Evolutionary conservation across 1,140 invertebrate species (phyloP).

Genomic region (Bombus haemorrhoidalis): DNA sequence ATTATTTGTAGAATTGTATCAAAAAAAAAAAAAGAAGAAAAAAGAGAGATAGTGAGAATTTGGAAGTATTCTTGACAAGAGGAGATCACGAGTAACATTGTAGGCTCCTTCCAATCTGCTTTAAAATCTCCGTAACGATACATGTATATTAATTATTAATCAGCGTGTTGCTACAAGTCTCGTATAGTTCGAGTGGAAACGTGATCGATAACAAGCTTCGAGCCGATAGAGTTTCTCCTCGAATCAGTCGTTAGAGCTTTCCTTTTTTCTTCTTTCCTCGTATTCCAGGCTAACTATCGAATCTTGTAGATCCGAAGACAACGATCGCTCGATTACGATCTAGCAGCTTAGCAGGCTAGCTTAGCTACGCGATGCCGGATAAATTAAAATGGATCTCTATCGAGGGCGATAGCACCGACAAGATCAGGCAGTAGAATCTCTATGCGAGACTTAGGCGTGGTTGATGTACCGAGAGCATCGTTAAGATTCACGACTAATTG

Average conservation of each 20-base stretch:
- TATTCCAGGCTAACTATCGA: not conserved
- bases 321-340: slow-evolving; percentile 20
- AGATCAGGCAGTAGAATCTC: not conserved
- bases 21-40: too few species aligned
- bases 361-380: too few species aligned
- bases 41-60: too few species aligned
- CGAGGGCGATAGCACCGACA: slow-evolving; percentile 24
- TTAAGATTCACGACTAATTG: slow-evolving; percentile 58
- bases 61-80: too few species aligned
- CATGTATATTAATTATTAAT: not conserved
- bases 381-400: slow-evolving; percentile 40
- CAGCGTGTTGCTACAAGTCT: not conserved
- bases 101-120: not conserved
- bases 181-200: not conserved
- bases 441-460: slow-evolving; percentile 36
- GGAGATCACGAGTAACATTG: too few species aligned
- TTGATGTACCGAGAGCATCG: slow-evolving; percentile 36
- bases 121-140: not conserved
- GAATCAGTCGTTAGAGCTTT: not conserved
- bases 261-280: not conserved
- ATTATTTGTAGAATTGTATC: too few species aligned
- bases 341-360: not conserved
- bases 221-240: not conserved
- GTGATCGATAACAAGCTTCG: not conserved
- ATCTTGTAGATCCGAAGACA: slow-evolving; percentile 1